Evolutionary conservation across 2,797 vertebrate genomes (phyloP).

Genomic region (Urophycis tenuis): DNA sequence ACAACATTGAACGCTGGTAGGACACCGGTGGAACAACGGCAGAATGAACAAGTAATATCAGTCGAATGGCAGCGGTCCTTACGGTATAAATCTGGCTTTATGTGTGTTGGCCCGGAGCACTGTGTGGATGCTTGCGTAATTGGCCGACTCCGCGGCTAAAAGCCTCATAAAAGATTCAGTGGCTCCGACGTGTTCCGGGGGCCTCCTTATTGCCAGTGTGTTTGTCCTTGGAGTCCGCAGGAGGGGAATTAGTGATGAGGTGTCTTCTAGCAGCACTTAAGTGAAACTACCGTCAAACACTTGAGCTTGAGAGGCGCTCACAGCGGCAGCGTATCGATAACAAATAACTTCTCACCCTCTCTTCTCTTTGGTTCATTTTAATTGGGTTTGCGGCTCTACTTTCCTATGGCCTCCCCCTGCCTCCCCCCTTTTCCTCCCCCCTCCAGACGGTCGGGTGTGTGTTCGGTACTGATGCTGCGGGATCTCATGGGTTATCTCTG

Average conservation of each 20-base stretch:
- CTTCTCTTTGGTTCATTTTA: background rate
- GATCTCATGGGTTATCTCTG: background rate
- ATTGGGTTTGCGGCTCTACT: background rate
- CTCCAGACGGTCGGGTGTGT: background rate
- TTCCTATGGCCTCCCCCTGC: background rate
- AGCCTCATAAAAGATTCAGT: slow-evolving; percentile 47
- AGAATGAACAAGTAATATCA: background rate
- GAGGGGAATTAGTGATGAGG: slow-evolving; percentile 21
- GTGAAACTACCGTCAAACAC: background rate
- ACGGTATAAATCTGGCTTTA: slow-evolving; percentile 51
- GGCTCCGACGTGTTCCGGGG: slow-evolving; percentile 33
- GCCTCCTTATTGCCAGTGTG: slow-evolving; percentile 40
- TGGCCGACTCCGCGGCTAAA: slow-evolving; percentile 3
- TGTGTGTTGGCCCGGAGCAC: slow-evolving; percentile 36
- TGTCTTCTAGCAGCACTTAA: slow-evolving; percentile 23
- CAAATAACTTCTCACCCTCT: background rate
- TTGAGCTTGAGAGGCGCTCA: background rate
- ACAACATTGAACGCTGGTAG: background rate
- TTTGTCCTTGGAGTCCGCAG: slow-evolving; percentile 27
- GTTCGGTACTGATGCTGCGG: background rate
- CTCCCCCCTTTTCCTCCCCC: background rate
- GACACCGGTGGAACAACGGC: background rate
- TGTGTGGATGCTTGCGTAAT: background rate
- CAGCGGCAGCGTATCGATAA: background rate
- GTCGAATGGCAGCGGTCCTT: slow-evolving; percentile 16